These are phyloP conservation scores for Drosophila pachea DNA, from an alignment of 1,140 invertebrate species.

Conservation along the genomic window DNA sequence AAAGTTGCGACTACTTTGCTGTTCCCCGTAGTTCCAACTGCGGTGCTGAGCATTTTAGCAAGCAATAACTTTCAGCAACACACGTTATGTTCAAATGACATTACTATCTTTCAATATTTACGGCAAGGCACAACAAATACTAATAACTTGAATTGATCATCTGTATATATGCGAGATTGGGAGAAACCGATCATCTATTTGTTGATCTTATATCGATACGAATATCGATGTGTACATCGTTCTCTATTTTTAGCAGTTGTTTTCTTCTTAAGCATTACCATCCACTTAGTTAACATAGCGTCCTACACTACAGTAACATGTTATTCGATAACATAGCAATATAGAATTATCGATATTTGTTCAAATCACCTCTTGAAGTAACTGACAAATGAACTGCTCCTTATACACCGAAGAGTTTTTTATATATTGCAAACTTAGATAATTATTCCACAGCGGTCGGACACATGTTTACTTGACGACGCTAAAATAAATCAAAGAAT, in stretches of 20 bases:
- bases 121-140: slow-evolving; percentile 38
- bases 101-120: slow-evolving; percentile 32
- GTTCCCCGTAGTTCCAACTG: slow-evolving; percentile 36
- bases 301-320: background rate
- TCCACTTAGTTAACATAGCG: slow-evolving; percentile 9
- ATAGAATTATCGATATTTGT: background rate
- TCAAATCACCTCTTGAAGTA: background rate
- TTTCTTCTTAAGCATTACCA: background rate
- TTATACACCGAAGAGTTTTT: background rate
- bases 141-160: slow-evolving; percentile 38
- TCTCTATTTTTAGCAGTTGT: slow-evolving; percentile 7
- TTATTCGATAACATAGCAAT: background rate
- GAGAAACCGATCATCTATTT: slow-evolving; percentile 39
- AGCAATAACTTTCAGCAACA: slow-evolving; percentile 46
- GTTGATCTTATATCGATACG: slow-evolving; percentile 36
- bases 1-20: slow-evolving; percentile 75
- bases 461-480: too few relatives aligned
- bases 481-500: too few relatives aligned
- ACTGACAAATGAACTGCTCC: background rate
- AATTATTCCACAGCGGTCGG: too few relatives aligned
- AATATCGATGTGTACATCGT: slow-evolving; percentile 23
- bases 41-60: slow-evolving; percentile 56
- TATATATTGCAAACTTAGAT: too few relatives aligned
- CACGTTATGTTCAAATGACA: slow-evolving; percentile 32
- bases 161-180: slow-evolving; percentile 32